Conservation (phyloP, 2,888 invertebrate genomes). For the Aplocera efformata region DNA sequence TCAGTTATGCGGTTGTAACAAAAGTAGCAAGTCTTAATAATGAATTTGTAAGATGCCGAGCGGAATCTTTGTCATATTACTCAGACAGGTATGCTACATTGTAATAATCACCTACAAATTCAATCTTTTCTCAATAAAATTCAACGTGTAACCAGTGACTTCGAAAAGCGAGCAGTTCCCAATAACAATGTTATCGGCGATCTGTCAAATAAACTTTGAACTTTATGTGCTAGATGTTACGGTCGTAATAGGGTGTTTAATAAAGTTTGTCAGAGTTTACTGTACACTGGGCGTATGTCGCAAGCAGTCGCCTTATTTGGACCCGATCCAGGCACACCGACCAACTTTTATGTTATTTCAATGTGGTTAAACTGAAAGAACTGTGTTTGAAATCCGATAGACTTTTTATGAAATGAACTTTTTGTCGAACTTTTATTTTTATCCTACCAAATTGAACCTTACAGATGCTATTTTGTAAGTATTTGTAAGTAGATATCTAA, state of each 20-base stretch:
- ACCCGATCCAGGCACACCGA: constrained; percentile 63
- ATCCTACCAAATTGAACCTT: too few species aligned
- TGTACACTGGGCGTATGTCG: constrained; percentile 65
- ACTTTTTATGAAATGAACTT: constrained; percentile 31
- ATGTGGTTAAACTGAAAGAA: constrained; percentile 67
- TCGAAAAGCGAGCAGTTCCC: constrained; percentile 58
- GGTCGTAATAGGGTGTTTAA: constrained; percentile 30
- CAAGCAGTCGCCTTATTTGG: constrained; percentile 77
- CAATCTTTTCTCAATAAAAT: constrained; percentile 66
- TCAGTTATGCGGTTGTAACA: too few species aligned
- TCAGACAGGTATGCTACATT: constrained; percentile 40
- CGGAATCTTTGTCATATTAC: too few species aligned
- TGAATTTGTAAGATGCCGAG: too few species aligned
- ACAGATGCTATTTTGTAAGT: too few species aligned
- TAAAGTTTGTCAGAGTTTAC: constrained; percentile 40
- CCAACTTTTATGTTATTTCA: constrained; percentile 75
- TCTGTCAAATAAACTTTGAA: constrained; percentile 34
- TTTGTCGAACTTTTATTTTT: constrained; percentile 7
- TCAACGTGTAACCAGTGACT: constrained; percentile 54
- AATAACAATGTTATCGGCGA: constrained; percentile 33
- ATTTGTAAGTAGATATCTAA: too few species aligned
- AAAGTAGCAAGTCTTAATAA: too few species aligned
- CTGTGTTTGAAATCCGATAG: constrained; percentile 45
- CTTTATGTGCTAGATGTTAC: constrained; percentile 38
- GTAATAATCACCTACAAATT: constrained; percentile 60